Evolutionary conservation across 2,113 vertebrate species (phyloP).

Genomic region (Myotis brandtii): DNA sequence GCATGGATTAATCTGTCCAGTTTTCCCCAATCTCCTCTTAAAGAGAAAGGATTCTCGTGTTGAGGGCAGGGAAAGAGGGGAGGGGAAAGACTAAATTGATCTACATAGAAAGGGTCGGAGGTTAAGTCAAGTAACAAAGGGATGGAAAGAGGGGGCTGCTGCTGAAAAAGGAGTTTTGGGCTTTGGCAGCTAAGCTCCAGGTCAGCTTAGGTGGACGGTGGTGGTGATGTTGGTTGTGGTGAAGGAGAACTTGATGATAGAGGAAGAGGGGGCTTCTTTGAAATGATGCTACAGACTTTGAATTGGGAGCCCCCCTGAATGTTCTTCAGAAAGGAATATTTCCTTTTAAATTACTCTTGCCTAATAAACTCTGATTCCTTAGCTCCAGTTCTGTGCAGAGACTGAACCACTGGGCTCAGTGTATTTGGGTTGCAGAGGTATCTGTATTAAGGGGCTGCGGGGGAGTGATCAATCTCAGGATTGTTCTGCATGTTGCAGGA

Average conservation of each 20-base stretch:
- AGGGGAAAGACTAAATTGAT: background rate
- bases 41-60: conserved; percentile 20
- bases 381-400: background rate
- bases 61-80: background rate
- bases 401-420: background rate
- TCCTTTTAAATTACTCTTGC: background rate
- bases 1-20: background rate
- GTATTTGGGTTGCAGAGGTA: background rate
- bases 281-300: background rate
- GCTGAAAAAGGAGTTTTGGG: background rate
- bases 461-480: background rate
- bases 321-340: background rate
- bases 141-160: background rate
- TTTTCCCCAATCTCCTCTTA: background rate
- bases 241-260: background rate
- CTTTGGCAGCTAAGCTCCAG: background rate
- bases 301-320: background rate
- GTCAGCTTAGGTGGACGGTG: too few relatives aligned
- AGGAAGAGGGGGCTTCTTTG: background rate
- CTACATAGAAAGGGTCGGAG: background rate
- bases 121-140: background rate
- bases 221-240: background rate
- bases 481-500: background rate
- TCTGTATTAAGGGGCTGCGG: background rate
- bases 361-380: background rate